Conservation (phyloP, 2,797 vertebrate genomes). For the Tragopan temminckii region DNA sequence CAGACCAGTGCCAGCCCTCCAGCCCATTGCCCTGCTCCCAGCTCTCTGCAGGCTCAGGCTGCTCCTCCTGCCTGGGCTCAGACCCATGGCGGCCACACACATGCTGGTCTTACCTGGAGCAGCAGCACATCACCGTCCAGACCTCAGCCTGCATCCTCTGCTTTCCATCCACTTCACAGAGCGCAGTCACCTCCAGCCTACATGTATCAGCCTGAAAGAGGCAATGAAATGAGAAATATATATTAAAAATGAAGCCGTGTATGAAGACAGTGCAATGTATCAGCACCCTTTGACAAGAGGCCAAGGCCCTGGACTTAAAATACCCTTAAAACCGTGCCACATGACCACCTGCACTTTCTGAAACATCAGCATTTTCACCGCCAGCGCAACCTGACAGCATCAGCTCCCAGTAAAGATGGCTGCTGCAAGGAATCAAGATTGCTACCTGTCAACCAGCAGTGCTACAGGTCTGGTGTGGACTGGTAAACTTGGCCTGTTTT, state of each 20-base stretch:
- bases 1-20: no score
- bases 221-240: background rate
- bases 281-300: background rate
- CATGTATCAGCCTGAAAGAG: background rate
- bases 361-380: background rate
- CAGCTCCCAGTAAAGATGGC: background rate
- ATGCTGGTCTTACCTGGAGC: background rate
- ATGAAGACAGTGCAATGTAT: background rate
- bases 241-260: background rate
- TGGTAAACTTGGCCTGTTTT: background rate
- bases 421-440: background rate
- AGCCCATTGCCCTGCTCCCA: background rate
- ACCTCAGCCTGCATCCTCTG: background rate
- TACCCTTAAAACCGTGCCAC: background rate
- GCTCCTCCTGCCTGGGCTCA: background rate
- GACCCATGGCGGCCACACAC: background rate
- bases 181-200: background rate
- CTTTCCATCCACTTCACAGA: background rate
- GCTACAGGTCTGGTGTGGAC: background rate
- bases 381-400: no score
- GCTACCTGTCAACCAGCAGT: background rate
- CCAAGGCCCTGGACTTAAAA: background rate
- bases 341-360: background rate
- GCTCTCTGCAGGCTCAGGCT: background rate
- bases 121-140: background rate